phyloP scores from a whole-genome alignment of 2,888 invertebrate genomes.

The Charanyca ferruginea region DNA sequence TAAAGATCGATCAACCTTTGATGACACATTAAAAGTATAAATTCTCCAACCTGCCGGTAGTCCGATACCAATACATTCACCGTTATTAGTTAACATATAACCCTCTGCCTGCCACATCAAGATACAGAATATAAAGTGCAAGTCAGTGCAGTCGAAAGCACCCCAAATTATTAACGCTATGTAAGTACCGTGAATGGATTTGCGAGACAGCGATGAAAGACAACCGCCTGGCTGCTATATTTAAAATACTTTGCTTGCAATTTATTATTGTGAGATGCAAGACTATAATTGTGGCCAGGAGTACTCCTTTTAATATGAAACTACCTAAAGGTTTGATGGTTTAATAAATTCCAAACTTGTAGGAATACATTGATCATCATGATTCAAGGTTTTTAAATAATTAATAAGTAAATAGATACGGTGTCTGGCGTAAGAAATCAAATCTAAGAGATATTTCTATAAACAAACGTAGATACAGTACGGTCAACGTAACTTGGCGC shows the following conservation, averaged over 20 bases:
- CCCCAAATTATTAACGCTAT: slow-evolving; percentile 70
- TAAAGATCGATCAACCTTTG: not conserved
- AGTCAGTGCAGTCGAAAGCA: slow-evolving; percentile 50
- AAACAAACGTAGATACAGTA: no score
- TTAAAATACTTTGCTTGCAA: slow-evolving; percentile 51
- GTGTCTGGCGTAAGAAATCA: not conserved
- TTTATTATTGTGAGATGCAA: slow-evolving; percentile 59
- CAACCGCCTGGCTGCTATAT: slow-evolving; percentile 51
- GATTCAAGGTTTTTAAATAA: no score
- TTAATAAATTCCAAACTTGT: slow-evolving; percentile 3
- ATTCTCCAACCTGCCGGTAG: not conserved
- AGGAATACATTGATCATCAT: no score
- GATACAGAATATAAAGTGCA: slow-evolving; percentile 32
- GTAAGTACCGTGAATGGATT: slow-evolving; percentile 74
- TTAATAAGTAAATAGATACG: not conserved
- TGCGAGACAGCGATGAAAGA: slow-evolving; percentile 75
- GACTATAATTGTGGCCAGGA: slow-evolving; percentile 50
- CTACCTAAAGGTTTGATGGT: not conserved
- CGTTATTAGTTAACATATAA: slow-evolving; percentile 20
- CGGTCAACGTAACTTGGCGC: no score
- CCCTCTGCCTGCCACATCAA: slow-evolving; percentile 12
- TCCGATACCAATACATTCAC: not conserved
- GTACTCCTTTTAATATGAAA: slow-evolving; percentile 31
- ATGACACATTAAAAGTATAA: not conserved
- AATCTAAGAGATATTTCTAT: not conserved